Percentiles rank a stretch among this genome's conserved stretches.
These are phyloP conservation scores for Nephrotoma flavescens DNA, from an alignment of 2,888 invertebrate species.

Conservation along the genomic window DNA sequence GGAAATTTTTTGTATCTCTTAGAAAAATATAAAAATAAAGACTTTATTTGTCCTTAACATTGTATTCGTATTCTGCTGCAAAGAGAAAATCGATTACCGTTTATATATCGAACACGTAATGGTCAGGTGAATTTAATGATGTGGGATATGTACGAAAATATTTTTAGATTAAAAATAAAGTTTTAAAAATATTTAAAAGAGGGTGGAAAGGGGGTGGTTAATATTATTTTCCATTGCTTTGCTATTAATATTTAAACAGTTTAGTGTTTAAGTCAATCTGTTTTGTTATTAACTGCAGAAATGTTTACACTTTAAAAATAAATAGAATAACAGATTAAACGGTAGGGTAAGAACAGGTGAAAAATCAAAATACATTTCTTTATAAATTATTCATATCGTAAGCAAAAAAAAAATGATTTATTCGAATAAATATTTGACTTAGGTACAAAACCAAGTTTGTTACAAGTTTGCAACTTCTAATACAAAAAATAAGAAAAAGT, in stretches of 20 bases:
- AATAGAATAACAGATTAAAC: too few relatives aligned
- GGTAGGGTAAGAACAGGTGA: background rate
- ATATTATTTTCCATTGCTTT: too few relatives aligned
- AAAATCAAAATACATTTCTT: background rate
- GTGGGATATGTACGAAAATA: background rate
- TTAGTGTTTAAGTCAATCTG: too few relatives aligned
- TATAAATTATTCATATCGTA: background rate
- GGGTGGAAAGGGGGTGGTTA: too few relatives aligned
- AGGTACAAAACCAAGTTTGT: background rate
- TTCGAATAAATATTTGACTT: background rate
- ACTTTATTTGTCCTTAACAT: background rate
- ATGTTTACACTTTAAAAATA: too few relatives aligned
- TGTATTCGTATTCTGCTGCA: background rate
- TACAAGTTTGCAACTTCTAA: background rate
- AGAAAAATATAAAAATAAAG: background rate
- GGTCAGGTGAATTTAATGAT: background rate
- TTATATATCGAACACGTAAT: background rate
- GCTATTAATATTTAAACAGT: too few relatives aligned
- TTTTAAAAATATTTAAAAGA: background rate
- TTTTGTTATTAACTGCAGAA: too few relatives aligned
- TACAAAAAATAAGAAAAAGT: background rate
- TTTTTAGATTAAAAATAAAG: background rate
- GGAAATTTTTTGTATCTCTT: background rate
- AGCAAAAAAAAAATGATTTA: background rate
- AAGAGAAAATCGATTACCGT: background rate